Conservation (phyloP, 2,113 vertebrate species). For the Dolichotis patagonum region DNA sequence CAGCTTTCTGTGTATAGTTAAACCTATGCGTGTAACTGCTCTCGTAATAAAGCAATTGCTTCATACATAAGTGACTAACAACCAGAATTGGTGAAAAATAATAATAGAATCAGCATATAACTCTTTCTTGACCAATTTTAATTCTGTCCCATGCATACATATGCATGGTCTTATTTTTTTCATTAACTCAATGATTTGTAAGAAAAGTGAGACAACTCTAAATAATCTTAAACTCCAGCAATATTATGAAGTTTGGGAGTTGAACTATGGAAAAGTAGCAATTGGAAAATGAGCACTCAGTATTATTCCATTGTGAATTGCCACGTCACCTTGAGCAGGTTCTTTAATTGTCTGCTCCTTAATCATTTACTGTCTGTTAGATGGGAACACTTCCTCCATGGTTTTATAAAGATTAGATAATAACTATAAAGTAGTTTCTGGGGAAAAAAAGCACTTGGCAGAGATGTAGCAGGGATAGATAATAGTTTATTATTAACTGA, state of each 20-base stretch:
- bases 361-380: slow-evolving; percentile 82
- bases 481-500: slow-evolving; percentile 81
- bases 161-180: neutral
- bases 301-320: slow-evolving; percentile 56
- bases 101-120: neutral
- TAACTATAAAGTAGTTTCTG: slow-evolving; percentile 78
- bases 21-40: neutral
- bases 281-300: neutral
- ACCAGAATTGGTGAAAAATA: neutral
- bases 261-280: neutral
- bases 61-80: neutral
- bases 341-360: slow-evolving; percentile 76
- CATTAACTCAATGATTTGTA: neutral
- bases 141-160: neutral
- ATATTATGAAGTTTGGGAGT: neutral
- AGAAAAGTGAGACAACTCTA: neutral
- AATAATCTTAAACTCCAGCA: neutral
- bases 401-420: slow-evolving; percentile 83
- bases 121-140: neutral
- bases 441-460: slow-evolving; percentile 69
- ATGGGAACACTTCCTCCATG: slow-evolving; percentile 77
- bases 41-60: slow-evolving; percentile 35
- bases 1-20: neutral
- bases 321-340: slow-evolving; percentile 57
- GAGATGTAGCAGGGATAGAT: slow-evolving; percentile 62